Evolutionary conservation across 2,113 vertebrate species (phyloP).

Genomic region (Perca schrenkii): DNA sequence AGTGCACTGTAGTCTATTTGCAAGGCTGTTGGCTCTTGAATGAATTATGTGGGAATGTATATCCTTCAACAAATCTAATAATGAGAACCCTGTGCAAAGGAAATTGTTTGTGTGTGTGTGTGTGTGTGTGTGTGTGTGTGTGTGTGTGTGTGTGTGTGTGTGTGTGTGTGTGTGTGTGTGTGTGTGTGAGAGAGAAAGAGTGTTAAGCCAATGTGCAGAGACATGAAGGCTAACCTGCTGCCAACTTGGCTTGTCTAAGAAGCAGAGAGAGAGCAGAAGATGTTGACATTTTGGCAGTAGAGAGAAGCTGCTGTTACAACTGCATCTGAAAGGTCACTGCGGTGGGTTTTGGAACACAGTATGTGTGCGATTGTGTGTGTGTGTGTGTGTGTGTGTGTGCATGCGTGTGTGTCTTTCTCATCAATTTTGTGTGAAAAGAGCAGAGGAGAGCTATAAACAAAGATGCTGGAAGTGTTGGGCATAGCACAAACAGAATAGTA

Average conservation of each 20-base stretch:
- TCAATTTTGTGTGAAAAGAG: constrained; percentile 75
- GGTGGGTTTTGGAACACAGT: constrained; percentile 54
- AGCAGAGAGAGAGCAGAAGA: constrained; percentile 66
- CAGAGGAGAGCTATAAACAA: constrained; percentile 73
- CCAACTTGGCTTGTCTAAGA: constrained; percentile 64
- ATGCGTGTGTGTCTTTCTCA: constrained; percentile 64
- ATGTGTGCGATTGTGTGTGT: constrained; percentile 21
- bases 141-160: constrained; percentile 26
- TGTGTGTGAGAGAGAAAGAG: background rate
- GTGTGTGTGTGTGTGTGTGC: constrained; percentile 35
- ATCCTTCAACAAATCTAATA: constrained; percentile 36
- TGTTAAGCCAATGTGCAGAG: constrained; percentile 44
- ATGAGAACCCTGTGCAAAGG: constrained; percentile 21
- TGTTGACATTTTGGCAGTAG: constrained; percentile 82
- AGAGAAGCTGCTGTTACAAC: constrained; percentile 72
- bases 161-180: constrained; percentile 1
- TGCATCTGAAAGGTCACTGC: constrained; percentile 79
- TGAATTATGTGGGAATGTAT: constrained; percentile 25
- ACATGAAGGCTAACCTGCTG: constrained; percentile 71
- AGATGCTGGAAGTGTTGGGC: constrained; percentile 67
- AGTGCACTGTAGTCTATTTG: background rate
- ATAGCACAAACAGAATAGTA: constrained; percentile 66
- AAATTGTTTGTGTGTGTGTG: constrained; percentile 18
- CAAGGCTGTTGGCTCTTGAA: constrained; percentile 15
- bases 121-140: constrained; percentile 3